Percentiles rank a stretch among this genome's conserved stretches.
phyloP scores from a whole-genome alignment of 2,113 vertebrate genomes.

The Grantiella picta region DNA sequence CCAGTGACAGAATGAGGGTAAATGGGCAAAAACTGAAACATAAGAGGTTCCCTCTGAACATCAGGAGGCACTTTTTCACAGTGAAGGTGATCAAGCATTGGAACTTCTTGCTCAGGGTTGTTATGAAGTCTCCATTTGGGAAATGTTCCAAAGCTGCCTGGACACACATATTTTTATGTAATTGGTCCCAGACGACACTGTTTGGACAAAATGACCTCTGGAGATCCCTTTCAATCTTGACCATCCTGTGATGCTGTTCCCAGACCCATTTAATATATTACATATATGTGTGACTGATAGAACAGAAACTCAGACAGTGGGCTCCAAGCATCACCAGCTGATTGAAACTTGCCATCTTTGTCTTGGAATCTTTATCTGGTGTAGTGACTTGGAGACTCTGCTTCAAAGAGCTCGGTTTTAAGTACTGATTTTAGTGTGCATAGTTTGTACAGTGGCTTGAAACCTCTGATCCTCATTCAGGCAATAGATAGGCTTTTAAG shows the following conservation, averaged over 20 bases:
- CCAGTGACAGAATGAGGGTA: neutral
- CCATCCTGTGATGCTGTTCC: neutral
- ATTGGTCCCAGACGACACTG: neutral
- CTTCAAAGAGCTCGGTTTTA: neutral
- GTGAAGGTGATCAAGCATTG: accelerated
- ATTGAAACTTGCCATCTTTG: neutral
- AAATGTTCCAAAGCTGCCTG: neutral
- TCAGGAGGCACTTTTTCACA: neutral
- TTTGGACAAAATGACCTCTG: neutral
- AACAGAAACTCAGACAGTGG: neutral
- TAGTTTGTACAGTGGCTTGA: neutral
- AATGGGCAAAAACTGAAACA: neutral
- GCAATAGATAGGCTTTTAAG: neutral
- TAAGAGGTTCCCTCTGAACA: neutral
- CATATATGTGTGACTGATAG: neutral
- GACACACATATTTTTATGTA: neutral
- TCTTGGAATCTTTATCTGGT: neutral
- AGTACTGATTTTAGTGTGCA: neutral
- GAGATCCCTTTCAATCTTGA: neutral
- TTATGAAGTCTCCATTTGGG: neutral
- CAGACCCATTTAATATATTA: neutral
- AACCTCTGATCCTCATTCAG: neutral
- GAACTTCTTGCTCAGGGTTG: neutral
- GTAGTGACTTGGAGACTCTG: neutral
- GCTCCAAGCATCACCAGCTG: neutral